Percentiles rank a stretch among this genome's conserved stretches.
These are phyloP conservation scores for Triops cancriformis DNA, from an alignment of 1,140 invertebrate genomes.

Conservation along the genomic window DNA sequence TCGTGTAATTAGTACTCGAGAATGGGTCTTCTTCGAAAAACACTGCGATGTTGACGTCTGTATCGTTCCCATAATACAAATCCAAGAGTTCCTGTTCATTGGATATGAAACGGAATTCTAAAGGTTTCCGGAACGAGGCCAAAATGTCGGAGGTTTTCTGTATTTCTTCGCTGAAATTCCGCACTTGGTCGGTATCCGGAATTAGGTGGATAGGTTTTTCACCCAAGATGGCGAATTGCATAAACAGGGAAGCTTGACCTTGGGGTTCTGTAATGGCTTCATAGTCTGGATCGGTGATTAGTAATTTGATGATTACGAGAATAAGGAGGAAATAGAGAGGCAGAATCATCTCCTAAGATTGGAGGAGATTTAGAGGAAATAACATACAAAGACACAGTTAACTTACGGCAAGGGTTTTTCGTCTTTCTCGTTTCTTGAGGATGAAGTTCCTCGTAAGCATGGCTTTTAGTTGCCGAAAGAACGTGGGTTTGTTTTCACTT, in stretches of 20 bases:
- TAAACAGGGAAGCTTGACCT: slow-evolving; percentile 45
- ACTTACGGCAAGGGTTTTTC: slow-evolving; percentile 60
- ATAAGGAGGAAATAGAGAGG: slow-evolving; percentile 61
- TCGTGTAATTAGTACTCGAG: slow-evolving; percentile 16
- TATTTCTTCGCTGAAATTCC: slow-evolving; percentile 56
- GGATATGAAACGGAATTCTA: slow-evolving; percentile 55
- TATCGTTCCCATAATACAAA: slow-evolving; percentile 56
- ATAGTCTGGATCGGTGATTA: slow-evolving; percentile 64
- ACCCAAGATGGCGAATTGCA: slow-evolving; percentile 29
- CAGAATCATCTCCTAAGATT: slow-evolving; percentile 57
- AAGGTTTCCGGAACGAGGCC: slow-evolving; percentile 38
- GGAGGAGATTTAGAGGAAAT: not conserved
- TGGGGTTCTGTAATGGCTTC: slow-evolving; percentile 45
- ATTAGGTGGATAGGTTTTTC: slow-evolving; percentile 57
- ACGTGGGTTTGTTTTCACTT: slow-evolving; percentile 36
- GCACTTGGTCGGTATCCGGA: slow-evolving; percentile 53
- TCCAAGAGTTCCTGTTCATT: slow-evolving; percentile 57
- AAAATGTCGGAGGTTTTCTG: slow-evolving; percentile 38
- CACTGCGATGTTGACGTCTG: slow-evolving; percentile 51
- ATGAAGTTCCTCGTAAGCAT: slow-evolving; percentile 59
- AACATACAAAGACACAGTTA: slow-evolving; percentile 14
- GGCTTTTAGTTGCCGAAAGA: slow-evolving; percentile 55
- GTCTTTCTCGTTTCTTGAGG: slow-evolving; percentile 59
- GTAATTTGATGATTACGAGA: slow-evolving; percentile 58
- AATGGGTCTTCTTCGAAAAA: slow-evolving; percentile 49